Evolutionary conservation across 2,888 invertebrate species (phyloP).

Genomic region (Chouioia cunea): DNA sequence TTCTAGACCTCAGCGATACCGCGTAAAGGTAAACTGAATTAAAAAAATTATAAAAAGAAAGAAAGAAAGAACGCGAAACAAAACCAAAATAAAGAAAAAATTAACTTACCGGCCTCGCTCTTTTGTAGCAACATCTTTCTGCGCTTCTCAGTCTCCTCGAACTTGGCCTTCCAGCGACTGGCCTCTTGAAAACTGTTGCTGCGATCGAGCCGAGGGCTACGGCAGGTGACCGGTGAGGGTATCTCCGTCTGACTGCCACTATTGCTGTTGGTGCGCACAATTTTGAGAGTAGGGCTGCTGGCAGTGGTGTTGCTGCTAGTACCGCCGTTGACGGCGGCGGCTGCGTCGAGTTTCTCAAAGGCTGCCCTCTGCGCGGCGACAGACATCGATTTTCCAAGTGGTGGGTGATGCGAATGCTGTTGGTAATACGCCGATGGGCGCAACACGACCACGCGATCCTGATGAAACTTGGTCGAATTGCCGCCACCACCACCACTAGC

Average conservation of each 20-base stretch:
- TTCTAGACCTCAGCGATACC: no score
- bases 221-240: not conserved
- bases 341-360: constrained; percentile 62
- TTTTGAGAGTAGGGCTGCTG: constrained; percentile 3
- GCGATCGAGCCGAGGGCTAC: constrained; percentile 25
- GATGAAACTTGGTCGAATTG: constrained; percentile 54
- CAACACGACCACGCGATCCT: constrained; percentile 49
- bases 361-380: constrained; percentile 65
- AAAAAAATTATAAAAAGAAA: no score
- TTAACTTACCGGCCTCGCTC: constrained; percentile 77
- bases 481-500: no score
- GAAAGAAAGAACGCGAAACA: not conserved
- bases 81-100: constrained; percentile 7
- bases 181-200: constrained; percentile 44
- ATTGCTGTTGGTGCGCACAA: constrained; percentile 40
- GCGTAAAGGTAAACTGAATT: no score
- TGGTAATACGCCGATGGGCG: constrained; percentile 18
- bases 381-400: constrained; percentile 53
- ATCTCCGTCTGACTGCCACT: constrained; percentile 7
- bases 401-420: constrained; percentile 32
- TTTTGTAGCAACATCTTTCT: constrained; percentile 77
- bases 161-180: constrained; percentile 75
- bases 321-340: constrained; percentile 7
- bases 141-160: constrained; percentile 79
- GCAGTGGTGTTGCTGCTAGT: not conserved